phyloP scores from a whole-genome alignment of 2,888 invertebrate species.

The Tribolium freemani region DNA sequence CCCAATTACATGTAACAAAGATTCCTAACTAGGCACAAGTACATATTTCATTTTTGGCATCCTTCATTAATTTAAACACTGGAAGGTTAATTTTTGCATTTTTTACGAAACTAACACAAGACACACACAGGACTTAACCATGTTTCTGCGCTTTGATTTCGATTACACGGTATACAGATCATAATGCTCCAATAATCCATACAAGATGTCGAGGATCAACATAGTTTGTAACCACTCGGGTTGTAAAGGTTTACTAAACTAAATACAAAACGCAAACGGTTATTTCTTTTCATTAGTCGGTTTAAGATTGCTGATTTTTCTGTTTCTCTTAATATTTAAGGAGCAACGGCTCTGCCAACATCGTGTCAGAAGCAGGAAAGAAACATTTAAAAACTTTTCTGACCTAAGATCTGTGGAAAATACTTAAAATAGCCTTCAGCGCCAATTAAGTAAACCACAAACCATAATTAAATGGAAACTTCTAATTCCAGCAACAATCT shows the following conservation, averaged over 20 bases:
- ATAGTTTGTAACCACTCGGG: neutral
- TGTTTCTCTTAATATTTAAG: neutral
- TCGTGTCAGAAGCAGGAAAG: neutral
- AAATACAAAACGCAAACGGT: too few species aligned
- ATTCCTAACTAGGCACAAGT: neutral
- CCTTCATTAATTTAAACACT: too few species aligned
- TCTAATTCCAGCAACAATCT: neutral
- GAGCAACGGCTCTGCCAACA: neutral
- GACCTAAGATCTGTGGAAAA: neutral
- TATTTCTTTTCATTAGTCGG: too few species aligned
- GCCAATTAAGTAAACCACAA: constrained; percentile 4
- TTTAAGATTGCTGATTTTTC: too few species aligned
- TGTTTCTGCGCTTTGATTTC: neutral
- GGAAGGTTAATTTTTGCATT: too few species aligned
- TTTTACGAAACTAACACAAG: neutral
- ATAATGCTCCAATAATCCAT: neutral
- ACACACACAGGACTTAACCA: neutral
- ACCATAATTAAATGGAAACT: constrained; percentile 8
- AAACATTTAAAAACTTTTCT: neutral
- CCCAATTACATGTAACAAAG: neutral
- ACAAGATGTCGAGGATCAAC: neutral
- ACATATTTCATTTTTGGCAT: too few species aligned
- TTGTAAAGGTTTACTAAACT: too few species aligned
- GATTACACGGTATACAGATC: neutral
- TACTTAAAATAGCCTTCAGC: constrained; percentile 8